phyloP scores from a whole-genome alignment of 2,888 invertebrate species.

The Schrankia costaestrigalis region DNA sequence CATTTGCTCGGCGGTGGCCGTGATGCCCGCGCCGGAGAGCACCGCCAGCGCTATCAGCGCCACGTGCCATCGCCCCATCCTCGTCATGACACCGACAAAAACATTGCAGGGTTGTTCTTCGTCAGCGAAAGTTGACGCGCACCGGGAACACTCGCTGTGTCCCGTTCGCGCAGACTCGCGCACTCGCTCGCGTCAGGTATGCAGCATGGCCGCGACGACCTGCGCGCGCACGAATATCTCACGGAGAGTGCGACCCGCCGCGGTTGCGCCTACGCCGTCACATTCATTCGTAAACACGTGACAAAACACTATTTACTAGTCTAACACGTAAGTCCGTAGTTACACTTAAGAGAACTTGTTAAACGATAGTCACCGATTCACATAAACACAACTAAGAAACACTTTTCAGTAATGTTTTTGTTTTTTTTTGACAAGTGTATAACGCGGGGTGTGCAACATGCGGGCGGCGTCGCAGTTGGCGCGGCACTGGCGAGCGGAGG shows the following conservation, averaged over 20 bases:
- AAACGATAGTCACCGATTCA: slow-evolving; percentile 29
- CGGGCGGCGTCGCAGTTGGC: slow-evolving; percentile 63
- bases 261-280: slow-evolving; percentile 75
- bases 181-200: slow-evolving; percentile 77
- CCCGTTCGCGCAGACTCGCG: slow-evolving; percentile 75
- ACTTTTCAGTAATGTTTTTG: slow-evolving; percentile 67
- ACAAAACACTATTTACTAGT: slow-evolving; percentile 61
- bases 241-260: slow-evolving; percentile 74
- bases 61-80: slow-evolving; percentile 74
- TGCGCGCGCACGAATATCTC: slow-evolving; percentile 78
- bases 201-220: slow-evolving; percentile 80
- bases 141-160: slow-evolving; percentile 64
- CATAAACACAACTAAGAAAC: slow-evolving; percentile 46
- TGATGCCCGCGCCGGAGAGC: slow-evolving; percentile 57
- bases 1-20: slow-evolving; percentile 83
- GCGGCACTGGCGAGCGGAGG: slow-evolving; percentile 75
- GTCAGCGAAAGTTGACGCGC: slow-evolving; percentile 62
- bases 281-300: slow-evolving; percentile 78
- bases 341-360: slow-evolving; percentile 23
- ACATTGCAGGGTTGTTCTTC: slow-evolving; percentile 66
- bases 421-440: slow-evolving; percentile 45
- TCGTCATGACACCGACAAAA: slow-evolving; percentile 69
- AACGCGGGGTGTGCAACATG: slow-evolving; percentile 51
- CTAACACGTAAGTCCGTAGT: slow-evolving; percentile 24
- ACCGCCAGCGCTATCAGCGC: slow-evolving; percentile 71